These are phyloP conservation scores for Pollimyrus isidori DNA, from an alignment of 2,113 vertebrate genomes.

Conservation along the genomic window DNA sequence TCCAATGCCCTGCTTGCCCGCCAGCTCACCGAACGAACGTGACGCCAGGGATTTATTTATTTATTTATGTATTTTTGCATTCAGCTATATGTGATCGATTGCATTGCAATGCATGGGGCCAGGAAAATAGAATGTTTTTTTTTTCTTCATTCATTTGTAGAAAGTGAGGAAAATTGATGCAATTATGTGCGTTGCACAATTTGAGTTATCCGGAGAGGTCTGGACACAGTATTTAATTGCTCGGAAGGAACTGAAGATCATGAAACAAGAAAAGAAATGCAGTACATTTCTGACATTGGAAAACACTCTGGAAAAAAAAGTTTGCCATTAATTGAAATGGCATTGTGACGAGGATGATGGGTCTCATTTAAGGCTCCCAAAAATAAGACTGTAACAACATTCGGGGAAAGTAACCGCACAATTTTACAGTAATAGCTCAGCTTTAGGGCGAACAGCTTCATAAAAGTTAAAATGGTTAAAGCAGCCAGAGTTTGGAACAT, in stretches of 20 bases:
- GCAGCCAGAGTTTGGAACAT: neutral
- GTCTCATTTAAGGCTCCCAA: neutral
- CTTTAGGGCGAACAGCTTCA: neutral
- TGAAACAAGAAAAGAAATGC: neutral
- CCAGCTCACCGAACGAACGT: no score
- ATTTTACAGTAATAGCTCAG: neutral
- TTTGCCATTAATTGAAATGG: neutral
- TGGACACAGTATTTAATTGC: neutral
- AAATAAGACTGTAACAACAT: neutral
- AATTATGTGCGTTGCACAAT: neutral
- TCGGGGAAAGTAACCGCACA: neutral
- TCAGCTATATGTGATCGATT: neutral
- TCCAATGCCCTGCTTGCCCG: no score
- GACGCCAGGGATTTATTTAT: neutral
- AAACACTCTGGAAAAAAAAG: neutral
- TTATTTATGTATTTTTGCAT: neutral
- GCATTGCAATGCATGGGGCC: neutral
- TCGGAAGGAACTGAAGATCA: neutral
- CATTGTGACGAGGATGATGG: neutral
- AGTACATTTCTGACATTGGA: neutral
- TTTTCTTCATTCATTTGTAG: neutral
- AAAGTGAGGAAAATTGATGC: neutral
- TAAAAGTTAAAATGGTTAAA: neutral
- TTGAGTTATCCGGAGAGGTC: neutral
- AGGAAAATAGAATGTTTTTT: neutral